phyloP scores from a whole-genome alignment of 1,140 invertebrate genomes.

The Babylonia areolata region DNA sequence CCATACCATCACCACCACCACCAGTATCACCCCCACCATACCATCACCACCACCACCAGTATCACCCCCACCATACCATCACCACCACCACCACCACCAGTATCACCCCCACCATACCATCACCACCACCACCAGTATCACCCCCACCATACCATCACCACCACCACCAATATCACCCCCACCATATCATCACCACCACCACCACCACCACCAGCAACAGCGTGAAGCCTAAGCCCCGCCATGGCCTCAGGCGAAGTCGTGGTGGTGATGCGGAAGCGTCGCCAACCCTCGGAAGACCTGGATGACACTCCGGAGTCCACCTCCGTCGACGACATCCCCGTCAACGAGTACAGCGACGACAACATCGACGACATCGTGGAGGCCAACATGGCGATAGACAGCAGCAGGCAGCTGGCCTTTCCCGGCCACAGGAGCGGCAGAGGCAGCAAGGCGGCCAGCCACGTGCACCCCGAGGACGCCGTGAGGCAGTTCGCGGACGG shows the following conservation, averaged over 20 bases:
- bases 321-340: neutral
- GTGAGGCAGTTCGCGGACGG: neutral
- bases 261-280: neutral
- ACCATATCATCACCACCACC: no score
- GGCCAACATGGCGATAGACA: neutral
- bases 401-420: neutral
- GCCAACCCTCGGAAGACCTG: neutral
- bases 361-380: constrained; percentile 23
- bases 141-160: no score
- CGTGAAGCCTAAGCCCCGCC: no score
- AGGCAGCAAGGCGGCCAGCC: neutral
- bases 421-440: neutral
- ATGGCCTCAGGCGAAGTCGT: neutral
- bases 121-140: no score
- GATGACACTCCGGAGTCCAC: neutral
- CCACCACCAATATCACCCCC: no score
- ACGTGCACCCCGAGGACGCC: neutral
- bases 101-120: no score
- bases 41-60: no score
- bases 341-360: constrained; percentile 14
- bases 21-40: no score
- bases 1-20: no score
- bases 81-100: no score
- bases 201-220: no score
- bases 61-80: no score